phyloP scores from a whole-genome alignment of 1,140 invertebrate genomes.

The Eriosoma lanigerum region DNA sequence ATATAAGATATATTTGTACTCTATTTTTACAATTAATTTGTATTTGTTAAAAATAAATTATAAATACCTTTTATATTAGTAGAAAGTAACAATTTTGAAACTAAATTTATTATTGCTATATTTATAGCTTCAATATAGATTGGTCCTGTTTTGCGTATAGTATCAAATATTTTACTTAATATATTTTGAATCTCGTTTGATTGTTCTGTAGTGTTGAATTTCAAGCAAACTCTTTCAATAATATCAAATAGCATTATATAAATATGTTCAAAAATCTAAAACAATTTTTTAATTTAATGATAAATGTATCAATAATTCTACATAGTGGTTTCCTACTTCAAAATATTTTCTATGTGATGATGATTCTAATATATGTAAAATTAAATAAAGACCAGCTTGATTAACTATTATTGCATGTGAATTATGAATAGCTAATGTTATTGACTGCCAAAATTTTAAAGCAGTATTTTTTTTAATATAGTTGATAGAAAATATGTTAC shows the following conservation, averaged over 20 bases:
- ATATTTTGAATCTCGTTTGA: slow-evolving; percentile 11
- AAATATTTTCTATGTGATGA: slow-evolving; percentile 34
- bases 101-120: slow-evolving; percentile 35
- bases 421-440: slow-evolving; percentile 35
- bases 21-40: no score
- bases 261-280: slow-evolving; percentile 39
- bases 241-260: slow-evolving; percentile 32
- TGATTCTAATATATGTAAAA: slow-evolving; percentile 24
- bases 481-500: slow-evolving; percentile 26
- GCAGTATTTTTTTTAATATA: slow-evolving; percentile 28
- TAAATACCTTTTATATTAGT: slow-evolving; percentile 31
- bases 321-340: not conserved
- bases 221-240: slow-evolving; percentile 9
- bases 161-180: slow-evolving; percentile 23
- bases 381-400: slow-evolving; percentile 12
- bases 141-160: slow-evolving; percentile 21
- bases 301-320: not conserved
- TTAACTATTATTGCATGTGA: slow-evolving; percentile 12
- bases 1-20: no score
- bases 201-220: slow-evolving; percentile 11
- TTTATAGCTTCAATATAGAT: slow-evolving; percentile 19
- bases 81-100: slow-evolving; percentile 30
- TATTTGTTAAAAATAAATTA: no score
- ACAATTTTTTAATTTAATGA: not conserved
- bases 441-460: slow-evolving; percentile 25